Base-by-base conservation (phyloP, 2,888 invertebrate genomes). In the Apotomis turbidana region DNA sequence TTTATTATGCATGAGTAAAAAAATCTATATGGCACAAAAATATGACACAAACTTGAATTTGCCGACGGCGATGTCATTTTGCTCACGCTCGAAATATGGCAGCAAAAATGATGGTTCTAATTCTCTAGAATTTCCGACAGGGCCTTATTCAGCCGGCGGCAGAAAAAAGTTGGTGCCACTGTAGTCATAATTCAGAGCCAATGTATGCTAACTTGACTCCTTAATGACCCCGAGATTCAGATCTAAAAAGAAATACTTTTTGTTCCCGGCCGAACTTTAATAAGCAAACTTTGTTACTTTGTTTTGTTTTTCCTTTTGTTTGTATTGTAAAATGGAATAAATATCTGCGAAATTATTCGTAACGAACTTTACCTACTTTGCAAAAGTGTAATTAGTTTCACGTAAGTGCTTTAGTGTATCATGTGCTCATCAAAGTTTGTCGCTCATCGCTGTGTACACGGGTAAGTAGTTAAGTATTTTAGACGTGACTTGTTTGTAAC, bases 181-280 rank as follows among this genome's bases (percentile, higher is more conserved):
- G 79, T 79, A 79, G 77, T 79, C 80, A 79, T 79, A 80, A 83
- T 81, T 77, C 79, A 76, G 74, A 79, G 82, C 75, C 82, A 77
- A 90, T 90, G 84, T 88, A 89, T 89, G 87, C 86, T 84, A 88
- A 87, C 83, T 85, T 80, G 80, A 81, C 83, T 84, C 82, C 85
- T 86, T 88, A 90, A 90, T 90, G 90, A 88, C 88, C 86, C 72
- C 83, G 77, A 87, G 83, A 87, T 89, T 88, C 86, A 86, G 89
- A 89, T 89, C 85, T 85, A 78, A 80, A 82, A 81, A 76, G 78
- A 78, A 81, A 81, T 82, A 82, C 84, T 85, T 86, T 86, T 81
- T 80, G 80, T 76, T 78, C 79, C 74, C 75, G 76, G 78, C 80
- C 79, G 72, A 81, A 86, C 81, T 87, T 79, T 85, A 83, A 89